phyloP scores from a whole-genome alignment of 2,888 invertebrate species.

The Chydorus sphaericus region DNA sequence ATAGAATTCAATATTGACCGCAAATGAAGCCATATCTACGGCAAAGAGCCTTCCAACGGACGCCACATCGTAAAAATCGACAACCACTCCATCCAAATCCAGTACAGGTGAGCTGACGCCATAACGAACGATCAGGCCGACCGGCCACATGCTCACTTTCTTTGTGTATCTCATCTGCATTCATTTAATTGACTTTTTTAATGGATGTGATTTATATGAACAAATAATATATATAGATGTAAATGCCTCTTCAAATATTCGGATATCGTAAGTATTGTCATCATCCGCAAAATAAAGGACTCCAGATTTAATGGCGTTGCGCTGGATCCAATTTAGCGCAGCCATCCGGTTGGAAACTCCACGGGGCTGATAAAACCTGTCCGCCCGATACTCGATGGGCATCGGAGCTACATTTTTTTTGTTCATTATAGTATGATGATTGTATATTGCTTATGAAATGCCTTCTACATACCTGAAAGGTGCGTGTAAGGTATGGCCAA shows the following conservation, averaged over 20 bases:
- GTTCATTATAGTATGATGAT: background rate
- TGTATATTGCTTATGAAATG: background rate
- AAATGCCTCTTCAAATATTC: slow-evolving; percentile 51
- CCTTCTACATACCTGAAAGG: too few species aligned
- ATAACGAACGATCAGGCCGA: slow-evolving; percentile 56
- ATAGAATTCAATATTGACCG: slow-evolving; percentile 46
- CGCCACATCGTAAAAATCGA: slow-evolving; percentile 60
- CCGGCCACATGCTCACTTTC: slow-evolving; percentile 66
- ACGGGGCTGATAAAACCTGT: slow-evolving; percentile 40
- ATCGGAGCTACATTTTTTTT: slow-evolving; percentile 35
- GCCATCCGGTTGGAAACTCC: slow-evolving; percentile 55
- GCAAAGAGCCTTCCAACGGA: slow-evolving; percentile 51
- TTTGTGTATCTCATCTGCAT: slow-evolving; percentile 46
- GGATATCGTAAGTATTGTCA: slow-evolving; percentile 55
- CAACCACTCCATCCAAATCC: slow-evolving; percentile 41
- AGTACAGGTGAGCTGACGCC: slow-evolving; percentile 51
- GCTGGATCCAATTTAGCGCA: slow-evolving; percentile 48
- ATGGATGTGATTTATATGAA: too few species aligned
- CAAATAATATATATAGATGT: slow-evolving; percentile 22
- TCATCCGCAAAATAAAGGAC: slow-evolving; percentile 62
- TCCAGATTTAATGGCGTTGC: slow-evolving; percentile 39
- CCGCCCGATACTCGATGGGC: slow-evolving; percentile 38
- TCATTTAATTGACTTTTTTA: too few species aligned
- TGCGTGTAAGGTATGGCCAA: slow-evolving; percentile 45
- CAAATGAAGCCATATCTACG: slow-evolving; percentile 70